Percentiles rank a stretch among this genome's conserved stretches.
These are phyloP conservation scores for Galagoides demidoff DNA, from an alignment of 2,797 vertebrate genomes.

Conservation along the genomic window DNA sequence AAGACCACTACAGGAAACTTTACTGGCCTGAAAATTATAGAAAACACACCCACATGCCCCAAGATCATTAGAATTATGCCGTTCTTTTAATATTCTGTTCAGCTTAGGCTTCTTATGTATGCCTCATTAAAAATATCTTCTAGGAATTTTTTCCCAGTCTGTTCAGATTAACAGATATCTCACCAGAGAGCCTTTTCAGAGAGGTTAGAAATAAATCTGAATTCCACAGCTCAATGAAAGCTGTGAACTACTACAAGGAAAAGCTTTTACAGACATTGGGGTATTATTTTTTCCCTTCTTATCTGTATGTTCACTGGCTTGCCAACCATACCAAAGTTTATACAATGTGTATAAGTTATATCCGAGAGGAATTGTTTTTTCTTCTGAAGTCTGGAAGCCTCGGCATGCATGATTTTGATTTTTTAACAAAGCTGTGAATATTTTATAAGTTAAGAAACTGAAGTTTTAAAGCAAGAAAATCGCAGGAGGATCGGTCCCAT, in stretches of 20 bases:
- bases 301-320: constrained; percentile 80
- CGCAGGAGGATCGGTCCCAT: constrained; percentile 56
- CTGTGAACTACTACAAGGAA: constrained; percentile 76
- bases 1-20: neutral
- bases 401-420: constrained; percentile 74
- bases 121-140: constrained; percentile 81
- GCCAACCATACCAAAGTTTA: constrained; percentile 75
- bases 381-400: constrained; percentile 65
- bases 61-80: constrained; percentile 35
- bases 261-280: constrained; percentile 65
- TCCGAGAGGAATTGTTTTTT: constrained; percentile 77
- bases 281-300: constrained; percentile 58
- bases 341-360: constrained; percentile 75
- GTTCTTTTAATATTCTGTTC: constrained; percentile 71
- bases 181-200: constrained; percentile 76
- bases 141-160: constrained; percentile 68
- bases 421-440: constrained; percentile 81
- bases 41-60: neutral
- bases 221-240: constrained; percentile 61
- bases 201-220: constrained; percentile 80
- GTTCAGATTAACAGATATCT: constrained; percentile 79
- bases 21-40: neutral
- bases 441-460: constrained; percentile 81
- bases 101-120: constrained; percentile 60
- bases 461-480: constrained; percentile 72